Base-by-base conservation (phyloP, 2,113 vertebrate species). In the Grus americana region DNA sequence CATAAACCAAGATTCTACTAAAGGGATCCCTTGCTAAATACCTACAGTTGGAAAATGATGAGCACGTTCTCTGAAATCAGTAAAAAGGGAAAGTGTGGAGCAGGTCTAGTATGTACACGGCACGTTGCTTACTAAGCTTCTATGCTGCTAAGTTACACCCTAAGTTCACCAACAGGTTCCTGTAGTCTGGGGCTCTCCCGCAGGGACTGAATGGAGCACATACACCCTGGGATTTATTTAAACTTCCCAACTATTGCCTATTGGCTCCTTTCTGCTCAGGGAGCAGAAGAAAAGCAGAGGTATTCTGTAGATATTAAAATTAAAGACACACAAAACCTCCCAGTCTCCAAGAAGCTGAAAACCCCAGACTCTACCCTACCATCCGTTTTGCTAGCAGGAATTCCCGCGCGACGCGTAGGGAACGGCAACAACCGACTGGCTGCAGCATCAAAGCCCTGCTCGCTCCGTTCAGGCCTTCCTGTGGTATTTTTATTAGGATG, bases 401-500 rank as follows among this genome's bases (percentile, higher is more conserved):
- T 75, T 76, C 80, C 50, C 75, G 47, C 0, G 0, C 52, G 63
- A 32, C 1, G 1, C 0, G 0, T 0, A 79, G 44, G 61, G 23
- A 89, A 38, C 63, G 26, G 55, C 55, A 52, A 20, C n/a, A 62
- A 30, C 62, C 1, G 2, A 24, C 27, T 40, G 80, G 50, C 78
- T 70, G 66, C n/a, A n/a, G 54, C 38, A 79, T 86, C 86, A 95
- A 85, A 95, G 78, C 23, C 4, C 70, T 79, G 49, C 57, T 90
- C 23, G 6, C 68, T 75, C n/a, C 59, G 47, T 65, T 90, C 76
- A 70, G 84, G 61, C 73, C 36, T 79, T 89, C 52, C 62, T 42
- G 40, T 34, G 21, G 66, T 36, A 66, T 76, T 93, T 95, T 88
- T 61, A 68, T 58, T 34, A 85, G 66, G 78, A 80, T 58, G 46